These are phyloP conservation scores for Philaethria dido DNA, from an alignment of 2,888 invertebrate species.

Conservation along the genomic window DNA sequence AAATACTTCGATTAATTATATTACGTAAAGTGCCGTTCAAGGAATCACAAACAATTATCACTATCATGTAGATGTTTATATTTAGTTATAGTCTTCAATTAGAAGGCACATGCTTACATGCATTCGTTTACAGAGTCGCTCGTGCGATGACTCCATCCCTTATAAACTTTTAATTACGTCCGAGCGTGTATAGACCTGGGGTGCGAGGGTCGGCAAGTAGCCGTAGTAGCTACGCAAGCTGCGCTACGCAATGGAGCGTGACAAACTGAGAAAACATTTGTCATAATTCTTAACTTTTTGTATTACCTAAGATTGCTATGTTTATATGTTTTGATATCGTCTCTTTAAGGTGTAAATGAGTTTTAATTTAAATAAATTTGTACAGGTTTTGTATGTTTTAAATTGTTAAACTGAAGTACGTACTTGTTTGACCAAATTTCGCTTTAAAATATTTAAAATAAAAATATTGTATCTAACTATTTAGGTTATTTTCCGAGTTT, in stretches of 20 bases:
- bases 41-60: not conserved
- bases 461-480: too few species aligned
- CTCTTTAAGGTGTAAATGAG: too few species aligned
- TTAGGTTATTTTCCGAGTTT: too few species aligned
- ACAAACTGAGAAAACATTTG: conserved; percentile 12
- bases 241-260: conserved; percentile 23
- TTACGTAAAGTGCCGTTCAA: not conserved
- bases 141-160: conserved; percentile 55
- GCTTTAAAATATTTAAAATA: too few species aligned
- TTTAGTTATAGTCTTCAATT: conserved; percentile 55
- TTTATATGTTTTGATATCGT: too few species aligned
- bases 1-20: too few species aligned
- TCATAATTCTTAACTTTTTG: not conserved
- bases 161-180: conserved; percentile 66
- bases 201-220: conserved; percentile 18
- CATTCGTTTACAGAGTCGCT: conserved; percentile 59
- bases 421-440: too few species aligned
- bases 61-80: conserved; percentile 19
- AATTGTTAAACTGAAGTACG: too few species aligned
- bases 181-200: conserved; percentile 27
- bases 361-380: too few species aligned
- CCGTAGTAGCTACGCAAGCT: conserved; percentile 29
- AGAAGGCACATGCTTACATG: conserved; percentile 56
- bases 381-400: too few species aligned
- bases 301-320: not conserved